Percentiles rank a stretch among this genome's conserved stretches.
Conservation (phyloP, 35 echinoderm and acorn worm genomes). For the Apostichopus parvimensis region DNA sequence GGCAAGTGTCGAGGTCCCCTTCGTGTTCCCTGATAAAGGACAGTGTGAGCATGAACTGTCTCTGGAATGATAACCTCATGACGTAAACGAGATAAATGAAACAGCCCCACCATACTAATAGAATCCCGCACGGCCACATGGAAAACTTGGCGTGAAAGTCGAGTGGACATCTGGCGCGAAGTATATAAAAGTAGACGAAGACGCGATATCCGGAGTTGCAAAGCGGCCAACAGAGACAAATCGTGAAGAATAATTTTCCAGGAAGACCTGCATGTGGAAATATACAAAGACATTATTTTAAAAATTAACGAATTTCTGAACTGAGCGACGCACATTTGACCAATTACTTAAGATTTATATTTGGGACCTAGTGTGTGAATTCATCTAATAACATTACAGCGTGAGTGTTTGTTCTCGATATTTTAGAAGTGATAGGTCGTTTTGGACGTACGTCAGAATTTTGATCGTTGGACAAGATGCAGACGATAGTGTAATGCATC, state of each 20-base stretch:
- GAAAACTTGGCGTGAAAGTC: slow-evolving; percentile 34
- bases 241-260: not conserved
- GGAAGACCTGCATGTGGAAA: slow-evolving; percentile 14
- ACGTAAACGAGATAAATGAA: slow-evolving; percentile 26
- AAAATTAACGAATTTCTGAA: no score
- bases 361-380: no score
- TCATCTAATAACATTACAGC: no score
- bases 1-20: slow-evolving; percentile 30
- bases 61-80: slow-evolving; percentile 47
- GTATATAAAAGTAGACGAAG: slow-evolving; percentile 13
- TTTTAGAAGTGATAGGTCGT: no score
- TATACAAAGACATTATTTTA: not conserved
- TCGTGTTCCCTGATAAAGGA: slow-evolving; percentile 11
- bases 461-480: no score
- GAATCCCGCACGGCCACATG: not conserved
- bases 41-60: slow-evolving; percentile 38
- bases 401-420: no score
- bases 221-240: slow-evolving; percentile 27
- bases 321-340: no score
- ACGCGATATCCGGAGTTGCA: slow-evolving; percentile 6
- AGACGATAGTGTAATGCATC: no score
- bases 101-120: slow-evolving; percentile 38
- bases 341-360: no score
- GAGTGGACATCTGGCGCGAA: not conserved
- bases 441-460: no score